phyloP scores from a whole-genome alignment of 2,113 vertebrate genomes.

The Myanophis thanlyinensis region DNA sequence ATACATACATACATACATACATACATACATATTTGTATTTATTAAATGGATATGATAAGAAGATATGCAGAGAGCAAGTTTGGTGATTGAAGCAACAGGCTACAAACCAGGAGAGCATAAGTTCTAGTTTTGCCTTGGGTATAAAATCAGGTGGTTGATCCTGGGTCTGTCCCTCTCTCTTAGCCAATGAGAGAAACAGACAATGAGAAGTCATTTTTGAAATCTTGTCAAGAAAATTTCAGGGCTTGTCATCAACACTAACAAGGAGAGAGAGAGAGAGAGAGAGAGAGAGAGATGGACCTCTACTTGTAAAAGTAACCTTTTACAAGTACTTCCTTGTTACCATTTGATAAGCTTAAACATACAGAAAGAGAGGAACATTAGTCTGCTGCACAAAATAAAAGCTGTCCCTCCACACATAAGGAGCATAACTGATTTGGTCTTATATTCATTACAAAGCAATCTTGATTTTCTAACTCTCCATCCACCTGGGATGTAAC shows the following conservation, averaged over 20 bases:
- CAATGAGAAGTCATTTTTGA: background rate
- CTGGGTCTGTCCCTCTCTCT: background rate
- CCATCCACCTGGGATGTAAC: background rate
- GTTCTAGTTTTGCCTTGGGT: background rate
- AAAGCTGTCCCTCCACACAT: background rate
- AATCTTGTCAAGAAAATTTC: background rate
- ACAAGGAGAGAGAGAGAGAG: background rate
- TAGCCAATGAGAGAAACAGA: background rate
- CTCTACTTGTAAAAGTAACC: background rate
- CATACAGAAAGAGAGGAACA: background rate
- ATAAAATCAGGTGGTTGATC: background rate
- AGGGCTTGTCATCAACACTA: background rate
- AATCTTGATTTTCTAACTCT: background rate
- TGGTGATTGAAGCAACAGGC: background rate
- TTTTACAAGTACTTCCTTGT: too few relatives aligned
- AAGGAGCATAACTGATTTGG: background rate
- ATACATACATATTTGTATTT: too few relatives aligned
- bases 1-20: too few relatives aligned
- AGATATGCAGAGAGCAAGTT: background rate
- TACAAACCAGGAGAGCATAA: background rate
- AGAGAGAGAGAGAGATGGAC: background rate
- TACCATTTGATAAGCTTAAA: background rate
- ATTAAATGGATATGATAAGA: background rate
- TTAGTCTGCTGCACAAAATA: background rate
- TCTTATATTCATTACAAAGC: background rate